Conservation (phyloP, 2,113 vertebrate genomes). For the Varanus salvator region DNA sequence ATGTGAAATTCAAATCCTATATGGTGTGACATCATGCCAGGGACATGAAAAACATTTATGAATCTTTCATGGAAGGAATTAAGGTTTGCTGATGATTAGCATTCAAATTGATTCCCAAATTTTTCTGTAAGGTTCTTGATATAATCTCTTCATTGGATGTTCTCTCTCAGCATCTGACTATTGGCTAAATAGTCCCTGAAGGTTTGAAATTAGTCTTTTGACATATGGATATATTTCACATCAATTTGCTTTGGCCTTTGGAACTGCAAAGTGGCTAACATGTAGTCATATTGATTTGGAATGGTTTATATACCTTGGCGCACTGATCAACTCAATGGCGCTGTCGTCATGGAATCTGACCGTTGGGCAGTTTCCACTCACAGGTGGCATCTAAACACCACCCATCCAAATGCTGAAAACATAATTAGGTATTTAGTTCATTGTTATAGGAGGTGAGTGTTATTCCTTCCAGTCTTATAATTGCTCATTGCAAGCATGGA, state of each 20-base stretch:
- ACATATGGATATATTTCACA: background rate
- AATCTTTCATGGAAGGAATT: background rate
- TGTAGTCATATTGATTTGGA: background rate
- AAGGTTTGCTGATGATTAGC: background rate
- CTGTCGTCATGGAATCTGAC: too few species aligned
- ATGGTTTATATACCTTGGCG: too few species aligned
- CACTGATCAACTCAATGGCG: too few species aligned
- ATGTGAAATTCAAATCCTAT: background rate
- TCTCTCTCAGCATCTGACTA: background rate
- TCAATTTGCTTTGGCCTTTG: background rate
- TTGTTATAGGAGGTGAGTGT: too few species aligned
- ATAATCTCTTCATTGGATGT: background rate
- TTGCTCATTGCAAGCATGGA: background rate
- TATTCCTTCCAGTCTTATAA: too few species aligned
- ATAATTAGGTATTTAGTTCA: too few species aligned
- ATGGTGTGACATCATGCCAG: background rate
- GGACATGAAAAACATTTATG: background rate
- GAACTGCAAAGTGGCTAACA: background rate
- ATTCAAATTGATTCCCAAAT: background rate
- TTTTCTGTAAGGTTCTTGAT: background rate
- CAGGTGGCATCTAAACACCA: too few species aligned
- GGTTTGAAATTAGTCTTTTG: background rate
- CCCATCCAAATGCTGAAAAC: too few species aligned
- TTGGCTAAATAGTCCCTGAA: background rate
- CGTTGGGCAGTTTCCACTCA: too few species aligned